Base-by-base conservation (phyloP, 2,888 invertebrate genomes). In the Mesochorus sp. region DNA sequence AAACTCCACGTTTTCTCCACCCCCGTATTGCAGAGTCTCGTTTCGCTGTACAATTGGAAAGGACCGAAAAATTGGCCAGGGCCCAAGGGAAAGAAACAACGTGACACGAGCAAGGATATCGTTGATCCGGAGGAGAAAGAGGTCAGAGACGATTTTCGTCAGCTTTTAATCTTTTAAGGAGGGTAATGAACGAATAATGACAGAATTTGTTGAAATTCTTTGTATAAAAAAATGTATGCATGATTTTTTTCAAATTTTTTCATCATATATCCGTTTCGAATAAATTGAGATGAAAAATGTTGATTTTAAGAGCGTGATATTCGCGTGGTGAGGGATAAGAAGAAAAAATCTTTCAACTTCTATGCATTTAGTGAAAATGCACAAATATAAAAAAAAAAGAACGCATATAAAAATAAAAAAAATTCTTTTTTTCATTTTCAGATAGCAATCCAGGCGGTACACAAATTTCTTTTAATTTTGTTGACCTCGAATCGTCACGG, bases 401-500 rank as follows among this genome's bases (percentile, higher is more conserved):
- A 19, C 8, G 8, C 17, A 10, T 19, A 6, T 21, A 8, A 19
- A 47, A 19, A 14, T 19, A 1, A 6, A 19, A 39, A 47, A 19
- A 31, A 24, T 73, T 8, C 53, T 8, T 44, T 51, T 19, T 34
- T 75, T 2, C 0, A 5, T 80, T 79, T 67, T 49, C 51, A 90
- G 89, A 88, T 91, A 70, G 94, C 95, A 4, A 92, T 92, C 47
- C 91, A 92, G 8, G 91, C 93, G 5, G 91, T 95, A 0, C 95
- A 96, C 83, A 93, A 94, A 26, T 94, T 97, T 79, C 91, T 97
- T n/a, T 80, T 94, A n/a, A 92, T 94, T 55, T 89, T 97, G 1
- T 94, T 96, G 79, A 95, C 96, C 1, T 96, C 96, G 0, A 93
- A 94, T 82, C 95, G 95, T 88, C 89, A 94, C 85, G 97, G 97